A percentile compares a stretch with the other conserved stretches of the same genome.
Evolutionary conservation across 1,140 invertebrate species (phyloP).

Genomic region (Uloborus diversus): DNA sequence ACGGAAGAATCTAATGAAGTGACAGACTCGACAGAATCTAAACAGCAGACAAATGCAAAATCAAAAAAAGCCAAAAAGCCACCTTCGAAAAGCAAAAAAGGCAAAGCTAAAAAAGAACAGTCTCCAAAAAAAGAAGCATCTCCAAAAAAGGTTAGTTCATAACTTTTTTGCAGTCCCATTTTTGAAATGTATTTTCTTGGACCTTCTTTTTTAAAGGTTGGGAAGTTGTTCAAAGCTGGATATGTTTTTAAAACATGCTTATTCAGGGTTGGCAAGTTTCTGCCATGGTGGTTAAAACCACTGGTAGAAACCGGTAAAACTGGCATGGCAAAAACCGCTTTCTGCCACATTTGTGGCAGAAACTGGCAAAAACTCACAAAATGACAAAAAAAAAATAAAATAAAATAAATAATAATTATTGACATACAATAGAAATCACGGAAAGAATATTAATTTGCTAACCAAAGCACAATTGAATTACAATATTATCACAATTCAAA

Average conservation of each 20-base stretch:
- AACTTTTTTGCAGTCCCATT: background rate
- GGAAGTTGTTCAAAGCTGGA: background rate
- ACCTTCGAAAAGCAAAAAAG: background rate
- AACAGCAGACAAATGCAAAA: background rate
- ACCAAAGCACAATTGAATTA: too few relatives aligned
- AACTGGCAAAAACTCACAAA: too few relatives aligned
- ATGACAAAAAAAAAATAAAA: too few relatives aligned
- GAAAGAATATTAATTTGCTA: too few relatives aligned
- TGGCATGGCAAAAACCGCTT: background rate
- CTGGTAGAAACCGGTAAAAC: background rate
- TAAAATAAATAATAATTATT: too few relatives aligned
- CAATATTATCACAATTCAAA: too few relatives aligned
- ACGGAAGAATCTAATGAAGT: background rate
- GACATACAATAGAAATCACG: too few relatives aligned
- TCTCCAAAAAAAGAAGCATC: constrained; percentile 6
- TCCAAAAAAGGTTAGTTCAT: constrained; percentile 16
- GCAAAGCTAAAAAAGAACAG: too few relatives aligned
- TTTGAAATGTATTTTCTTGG: background rate
- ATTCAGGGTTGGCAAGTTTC: background rate
- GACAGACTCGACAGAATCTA: background rate
- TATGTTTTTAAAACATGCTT: background rate
- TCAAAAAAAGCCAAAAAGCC: background rate
- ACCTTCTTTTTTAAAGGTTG: background rate
- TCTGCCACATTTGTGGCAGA: background rate
- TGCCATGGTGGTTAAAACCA: background rate